Percentiles rank a stretch among this genome's conserved stretches.
Conservation (phyloP, 2,113 vertebrate genomes). For the Piaya cayana region DNA sequence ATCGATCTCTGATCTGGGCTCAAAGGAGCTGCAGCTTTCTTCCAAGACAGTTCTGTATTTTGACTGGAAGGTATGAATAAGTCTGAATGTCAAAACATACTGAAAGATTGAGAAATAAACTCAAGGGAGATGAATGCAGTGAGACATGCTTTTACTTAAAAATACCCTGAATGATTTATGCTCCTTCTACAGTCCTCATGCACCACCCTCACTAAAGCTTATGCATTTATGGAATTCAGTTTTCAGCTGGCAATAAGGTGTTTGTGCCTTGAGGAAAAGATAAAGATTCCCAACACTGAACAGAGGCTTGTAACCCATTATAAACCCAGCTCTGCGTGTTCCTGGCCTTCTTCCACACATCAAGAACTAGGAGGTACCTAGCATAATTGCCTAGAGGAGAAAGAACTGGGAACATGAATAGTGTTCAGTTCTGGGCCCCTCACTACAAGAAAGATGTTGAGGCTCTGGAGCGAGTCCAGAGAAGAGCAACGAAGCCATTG, state of each 20-base stretch:
- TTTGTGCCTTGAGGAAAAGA: conserved; percentile 2
- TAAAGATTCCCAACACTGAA: background rate
- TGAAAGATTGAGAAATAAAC: conserved; percentile 39
- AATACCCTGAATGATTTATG: conserved; percentile 38
- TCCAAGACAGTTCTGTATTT: background rate
- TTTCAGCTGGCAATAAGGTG: background rate
- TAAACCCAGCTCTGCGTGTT: background rate
- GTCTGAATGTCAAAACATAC: conserved; percentile 47
- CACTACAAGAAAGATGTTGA: no score
- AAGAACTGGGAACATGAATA: no score
- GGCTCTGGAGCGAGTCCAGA: no score
- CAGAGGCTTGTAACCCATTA: background rate
- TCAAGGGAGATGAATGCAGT: conserved; percentile 26
- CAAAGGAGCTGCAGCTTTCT: background rate
- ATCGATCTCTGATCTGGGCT: rapidly evolving
- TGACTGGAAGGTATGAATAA: conserved; percentile 42
- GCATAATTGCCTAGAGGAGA: no score
- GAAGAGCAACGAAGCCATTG: no score
- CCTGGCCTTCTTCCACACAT: background rate
- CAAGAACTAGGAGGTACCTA: background rate
- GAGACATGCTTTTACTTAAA: conserved; percentile 44
- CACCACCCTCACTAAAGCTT: background rate
- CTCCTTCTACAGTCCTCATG: background rate
- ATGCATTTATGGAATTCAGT: conserved; percentile 14
- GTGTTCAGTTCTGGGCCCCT: no score